Percentiles rank a stretch among this genome's conserved stretches.
These are phyloP conservation scores for Patella caerulea DNA, from an alignment of 2,888 invertebrate species.

Conservation along the genomic window DNA sequence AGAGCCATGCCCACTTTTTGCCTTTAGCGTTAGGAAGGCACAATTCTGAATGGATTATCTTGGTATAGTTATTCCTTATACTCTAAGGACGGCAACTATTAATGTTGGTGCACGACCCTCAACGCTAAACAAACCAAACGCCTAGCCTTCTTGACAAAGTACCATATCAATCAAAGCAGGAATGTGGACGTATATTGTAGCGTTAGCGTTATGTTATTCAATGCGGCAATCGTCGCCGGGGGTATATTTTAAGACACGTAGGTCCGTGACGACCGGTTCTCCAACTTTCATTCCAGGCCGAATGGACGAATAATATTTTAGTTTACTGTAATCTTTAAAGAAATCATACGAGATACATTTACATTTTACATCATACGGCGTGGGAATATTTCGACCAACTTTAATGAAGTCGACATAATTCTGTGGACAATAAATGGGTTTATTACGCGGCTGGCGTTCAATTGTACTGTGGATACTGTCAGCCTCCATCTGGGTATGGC, in stretches of 20 bases:
- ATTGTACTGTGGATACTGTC: conserved; percentile 2
- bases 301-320: conserved; percentile 2
- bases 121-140: too few relatives aligned
- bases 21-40: too few relatives aligned
- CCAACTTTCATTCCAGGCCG: background rate
- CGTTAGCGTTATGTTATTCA: too few relatives aligned
- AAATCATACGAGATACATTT: background rate
- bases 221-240: background rate
- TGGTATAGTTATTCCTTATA: too few relatives aligned
- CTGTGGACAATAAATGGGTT: background rate
- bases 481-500: conserved; percentile 5
- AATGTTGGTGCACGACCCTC: too few relatives aligned
- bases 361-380: background rate
- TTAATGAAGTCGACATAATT: background rate
- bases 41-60: too few relatives aligned
- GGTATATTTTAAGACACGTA: background rate
- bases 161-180: too few relatives aligned
- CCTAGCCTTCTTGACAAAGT: too few relatives aligned
- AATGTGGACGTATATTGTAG: too few relatives aligned
- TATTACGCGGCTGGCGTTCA: background rate
- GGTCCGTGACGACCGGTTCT: background rate
- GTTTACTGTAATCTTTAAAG: background rate
- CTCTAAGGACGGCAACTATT: too few relatives aligned
- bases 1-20: too few relatives aligned
- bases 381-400: background rate